phyloP scores from a whole-genome alignment of 2,113 vertebrate genomes.

The Phoxinus phoxinus region DNA sequence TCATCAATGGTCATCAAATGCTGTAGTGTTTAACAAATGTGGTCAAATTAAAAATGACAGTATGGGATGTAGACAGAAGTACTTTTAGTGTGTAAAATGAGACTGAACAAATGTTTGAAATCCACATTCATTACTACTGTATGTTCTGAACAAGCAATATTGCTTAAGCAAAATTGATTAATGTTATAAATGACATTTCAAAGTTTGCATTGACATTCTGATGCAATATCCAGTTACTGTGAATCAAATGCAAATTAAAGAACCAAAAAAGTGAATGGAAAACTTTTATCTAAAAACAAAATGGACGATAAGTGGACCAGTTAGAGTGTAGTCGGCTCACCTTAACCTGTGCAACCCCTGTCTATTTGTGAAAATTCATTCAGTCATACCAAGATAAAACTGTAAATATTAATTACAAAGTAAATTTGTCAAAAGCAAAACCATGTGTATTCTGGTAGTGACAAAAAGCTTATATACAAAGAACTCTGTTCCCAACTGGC shows the following conservation, averaged over 20 bases:
- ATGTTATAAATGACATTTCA: not conserved
- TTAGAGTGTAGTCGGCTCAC: not conserved
- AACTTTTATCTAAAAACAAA: constrained; percentile 25
- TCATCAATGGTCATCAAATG: constrained; percentile 17
- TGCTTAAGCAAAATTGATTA: not conserved
- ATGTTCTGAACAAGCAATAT: constrained; percentile 33
- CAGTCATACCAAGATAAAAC: constrained; percentile 1
- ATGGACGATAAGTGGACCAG: not conserved
- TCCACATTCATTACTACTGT: constrained; percentile 6
- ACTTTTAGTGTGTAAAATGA: not conserved
- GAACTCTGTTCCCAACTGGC: constrained; percentile 69
- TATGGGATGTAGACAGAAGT: not conserved
- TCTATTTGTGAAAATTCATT: not conserved
- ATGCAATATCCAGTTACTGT: constrained; percentile 49
- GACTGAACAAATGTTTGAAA: constrained; percentile 6
- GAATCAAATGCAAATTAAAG: not conserved
- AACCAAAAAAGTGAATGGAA: not conserved
- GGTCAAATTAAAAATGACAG: constrained; percentile 22
- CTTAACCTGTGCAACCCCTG: constrained; percentile 1
- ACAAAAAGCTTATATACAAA: constrained; percentile 68
- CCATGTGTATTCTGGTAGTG: constrained; percentile 57
- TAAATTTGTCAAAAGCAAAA: constrained; percentile 34
- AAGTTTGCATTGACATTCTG: constrained; percentile 32
- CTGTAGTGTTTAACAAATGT: constrained; percentile 24
- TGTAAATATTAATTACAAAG: constrained; percentile 15